Evolutionary conservation across 2,888 invertebrate species (phyloP).

Genomic region (Tiliacea citrago): DNA sequence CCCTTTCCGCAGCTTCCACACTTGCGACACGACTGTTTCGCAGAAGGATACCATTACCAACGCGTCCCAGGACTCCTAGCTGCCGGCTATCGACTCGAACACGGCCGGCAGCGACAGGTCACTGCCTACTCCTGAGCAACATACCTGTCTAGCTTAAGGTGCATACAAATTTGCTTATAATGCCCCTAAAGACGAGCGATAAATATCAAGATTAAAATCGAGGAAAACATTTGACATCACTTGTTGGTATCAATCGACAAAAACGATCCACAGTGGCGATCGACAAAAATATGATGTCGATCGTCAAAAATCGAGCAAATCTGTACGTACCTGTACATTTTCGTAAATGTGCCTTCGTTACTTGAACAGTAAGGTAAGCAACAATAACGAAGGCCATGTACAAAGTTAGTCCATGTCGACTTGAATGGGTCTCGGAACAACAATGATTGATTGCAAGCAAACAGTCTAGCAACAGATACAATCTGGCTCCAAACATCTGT

Average conservation of each 20-base stretch:
- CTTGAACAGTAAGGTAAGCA: background rate
- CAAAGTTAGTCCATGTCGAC: slow-evolving; percentile 8
- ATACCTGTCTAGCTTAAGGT: background rate
- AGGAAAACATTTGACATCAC: background rate
- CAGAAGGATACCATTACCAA: too few relatives aligned
- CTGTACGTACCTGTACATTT: background rate
- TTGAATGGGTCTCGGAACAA: slow-evolving; percentile 3
- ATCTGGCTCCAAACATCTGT: slow-evolving; percentile 26
- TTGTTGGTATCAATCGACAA: background rate
- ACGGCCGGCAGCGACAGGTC: too few relatives aligned
- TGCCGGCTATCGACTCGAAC: too few relatives aligned
- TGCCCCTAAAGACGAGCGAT: too few relatives aligned
- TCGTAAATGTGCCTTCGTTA: background rate
- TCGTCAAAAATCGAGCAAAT: background rate
- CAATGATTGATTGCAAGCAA: slow-evolving; percentile 40
- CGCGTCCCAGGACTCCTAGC: too few relatives aligned
- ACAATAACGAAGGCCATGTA: background rate
- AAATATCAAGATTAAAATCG: background rate
- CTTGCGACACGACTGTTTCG: too few relatives aligned
- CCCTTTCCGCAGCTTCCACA: too few relatives aligned
- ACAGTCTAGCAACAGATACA: slow-evolving; percentile 14
- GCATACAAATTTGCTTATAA: background rate
- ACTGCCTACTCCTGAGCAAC: too few relatives aligned
- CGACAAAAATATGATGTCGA: background rate
- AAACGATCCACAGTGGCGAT: background rate